Conservation (phyloP, 1,140 invertebrate genomes). For the Polypedilum pembai region DNA sequence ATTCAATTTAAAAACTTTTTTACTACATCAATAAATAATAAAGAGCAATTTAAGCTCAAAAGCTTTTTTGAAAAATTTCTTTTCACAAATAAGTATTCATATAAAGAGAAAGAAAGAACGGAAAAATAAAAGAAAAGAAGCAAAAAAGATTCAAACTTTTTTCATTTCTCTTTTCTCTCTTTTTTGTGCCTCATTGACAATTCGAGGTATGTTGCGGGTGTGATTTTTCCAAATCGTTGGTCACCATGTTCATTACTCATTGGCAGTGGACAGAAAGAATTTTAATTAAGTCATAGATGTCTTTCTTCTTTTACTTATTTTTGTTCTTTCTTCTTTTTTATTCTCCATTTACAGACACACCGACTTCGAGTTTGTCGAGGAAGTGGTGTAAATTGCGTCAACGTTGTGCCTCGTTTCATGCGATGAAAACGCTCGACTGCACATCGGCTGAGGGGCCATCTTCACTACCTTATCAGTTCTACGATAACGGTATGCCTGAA, state of each 20-base stretch:
- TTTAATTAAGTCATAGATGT: not conserved
- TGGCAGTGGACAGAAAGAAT: not conserved
- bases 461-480: not conserved
- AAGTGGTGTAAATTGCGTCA: constrained; percentile 24
- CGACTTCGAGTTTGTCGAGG: constrained; percentile 8
- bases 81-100: too few species aligned
- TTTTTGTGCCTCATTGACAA: not conserved
- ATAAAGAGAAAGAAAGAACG: too few species aligned
- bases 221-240: constrained; percentile 17
- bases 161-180: too few species aligned
- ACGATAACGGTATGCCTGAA: not conserved
- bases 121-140: too few species aligned
- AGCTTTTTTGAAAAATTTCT: too few species aligned
- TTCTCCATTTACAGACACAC: not conserved
- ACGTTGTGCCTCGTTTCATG: constrained; percentile 16
- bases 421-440: not conserved
- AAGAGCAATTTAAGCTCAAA: too few species aligned
- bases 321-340: not conserved
- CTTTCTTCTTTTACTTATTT: too few species aligned
- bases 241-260: not conserved
- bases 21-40: too few species aligned
- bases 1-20: too few species aligned
- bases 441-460: not conserved
- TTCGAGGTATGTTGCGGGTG: constrained; percentile 15
- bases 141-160: too few species aligned